Conservation (phyloP, 2,797 vertebrate genomes). For the Protonibea diacanthus region DNA sequence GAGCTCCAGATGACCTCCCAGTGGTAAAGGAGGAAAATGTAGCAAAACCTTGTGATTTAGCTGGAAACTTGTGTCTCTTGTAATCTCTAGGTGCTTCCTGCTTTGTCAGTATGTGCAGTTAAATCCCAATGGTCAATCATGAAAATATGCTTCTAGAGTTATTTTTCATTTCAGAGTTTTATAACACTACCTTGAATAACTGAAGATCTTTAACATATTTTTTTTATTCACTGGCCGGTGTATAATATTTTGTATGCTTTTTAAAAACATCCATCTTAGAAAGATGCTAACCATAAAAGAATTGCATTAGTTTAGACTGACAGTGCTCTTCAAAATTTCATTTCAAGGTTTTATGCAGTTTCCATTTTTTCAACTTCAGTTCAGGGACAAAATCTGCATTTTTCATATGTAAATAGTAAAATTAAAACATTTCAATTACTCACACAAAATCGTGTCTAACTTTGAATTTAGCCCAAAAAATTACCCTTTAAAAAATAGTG, state of each 20-base stretch:
- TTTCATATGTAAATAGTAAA: conserved; percentile 41
- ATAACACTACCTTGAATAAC: neutral
- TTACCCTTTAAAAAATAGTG: conserved; percentile 25
- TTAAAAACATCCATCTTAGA: neutral
- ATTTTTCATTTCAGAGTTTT: neutral
- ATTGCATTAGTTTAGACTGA: conserved; percentile 40
- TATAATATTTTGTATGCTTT: neutral
- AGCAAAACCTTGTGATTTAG: conserved; percentile 25
- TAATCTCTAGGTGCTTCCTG: conserved; percentile 1
- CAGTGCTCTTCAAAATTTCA: conserved; percentile 17
- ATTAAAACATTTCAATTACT: conserved; percentile 50
- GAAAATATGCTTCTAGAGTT: neutral
- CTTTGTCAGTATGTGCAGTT: conserved; percentile 1
- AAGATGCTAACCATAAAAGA: conserved; percentile 8
- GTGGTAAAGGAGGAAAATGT: conserved; percentile 42
- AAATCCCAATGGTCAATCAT: neutral
- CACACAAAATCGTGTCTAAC: conserved; percentile 2
- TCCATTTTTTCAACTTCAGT: conserved; percentile 19
- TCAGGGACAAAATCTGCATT: conserved; percentile 44
- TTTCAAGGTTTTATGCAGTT: conserved; percentile 24
- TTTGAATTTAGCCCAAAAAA: conserved; percentile 26
- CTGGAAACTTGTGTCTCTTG: conserved; percentile 13
- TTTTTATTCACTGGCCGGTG: neutral
- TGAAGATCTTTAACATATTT: neutral
- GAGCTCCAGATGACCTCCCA: conserved; percentile 59